phyloP scores from a whole-genome alignment of 2,888 invertebrate genomes.

The Pterobdella sp. region DNA sequence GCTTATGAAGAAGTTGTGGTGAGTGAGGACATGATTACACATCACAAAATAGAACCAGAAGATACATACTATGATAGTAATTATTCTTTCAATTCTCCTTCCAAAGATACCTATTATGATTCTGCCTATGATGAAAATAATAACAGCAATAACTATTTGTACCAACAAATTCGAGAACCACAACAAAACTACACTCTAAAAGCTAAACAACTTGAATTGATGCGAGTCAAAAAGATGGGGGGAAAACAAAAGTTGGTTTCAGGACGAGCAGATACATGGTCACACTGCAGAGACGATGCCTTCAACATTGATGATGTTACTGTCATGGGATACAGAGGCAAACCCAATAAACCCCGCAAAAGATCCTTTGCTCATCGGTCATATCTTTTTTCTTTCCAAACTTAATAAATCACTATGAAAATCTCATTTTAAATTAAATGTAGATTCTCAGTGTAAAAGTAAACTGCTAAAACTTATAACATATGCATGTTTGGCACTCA shows the following conservation, averaged over 20 bases:
- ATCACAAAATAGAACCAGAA: constrained; percentile 13
- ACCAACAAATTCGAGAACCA: constrained; percentile 5
- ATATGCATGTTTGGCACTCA: background rate
- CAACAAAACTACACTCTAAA: constrained; percentile 8
- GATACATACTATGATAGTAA: background rate
- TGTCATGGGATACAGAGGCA: constrained; percentile 37
- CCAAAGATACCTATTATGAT: background rate
- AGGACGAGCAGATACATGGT: constrained; percentile 37
- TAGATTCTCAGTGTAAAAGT: no score
- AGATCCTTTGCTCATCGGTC: constrained; percentile 6
- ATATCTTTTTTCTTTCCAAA: background rate
- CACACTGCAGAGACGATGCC: constrained; percentile 39
- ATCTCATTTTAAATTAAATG: background rate
- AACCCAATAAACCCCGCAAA: background rate
- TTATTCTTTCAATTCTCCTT: constrained; percentile 7
- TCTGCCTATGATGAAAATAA: constrained; percentile 6
- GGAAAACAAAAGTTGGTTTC: constrained; percentile 18
- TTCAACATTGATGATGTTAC: constrained; percentile 36
- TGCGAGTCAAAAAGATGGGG: constrained; percentile 16
- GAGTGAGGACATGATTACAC: background rate
- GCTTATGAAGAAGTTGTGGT: constrained; percentile 13
- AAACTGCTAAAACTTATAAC: no score
- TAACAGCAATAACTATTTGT: constrained; percentile 1
- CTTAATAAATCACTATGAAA: background rate
- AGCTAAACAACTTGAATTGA: constrained; percentile 20